Evolutionary conservation across 1,140 invertebrate genomes (phyloP).

Genomic region (Archivesica marissinica): DNA sequence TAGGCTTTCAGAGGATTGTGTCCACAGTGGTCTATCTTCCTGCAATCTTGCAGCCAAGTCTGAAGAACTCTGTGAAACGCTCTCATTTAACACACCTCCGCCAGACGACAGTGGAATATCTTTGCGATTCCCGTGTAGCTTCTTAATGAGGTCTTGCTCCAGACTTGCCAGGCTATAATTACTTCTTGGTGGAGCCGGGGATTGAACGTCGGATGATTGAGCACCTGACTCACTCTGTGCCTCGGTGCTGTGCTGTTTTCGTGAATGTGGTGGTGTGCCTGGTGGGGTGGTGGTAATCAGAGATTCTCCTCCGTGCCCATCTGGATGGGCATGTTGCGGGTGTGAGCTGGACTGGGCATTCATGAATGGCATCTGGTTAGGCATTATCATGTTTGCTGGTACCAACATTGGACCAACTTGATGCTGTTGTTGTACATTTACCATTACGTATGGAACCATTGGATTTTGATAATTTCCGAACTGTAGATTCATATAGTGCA

Average conservation of each 20-base stretch:
- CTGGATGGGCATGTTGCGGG: conserved; percentile 31
- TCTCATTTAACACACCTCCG: conserved; percentile 22
- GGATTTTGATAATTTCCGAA: conserved; percentile 11
- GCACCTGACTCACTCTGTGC: conserved; percentile 15
- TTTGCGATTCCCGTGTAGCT: conserved; percentile 63
- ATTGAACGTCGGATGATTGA: conserved; percentile 25
- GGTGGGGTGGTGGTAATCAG: conserved; percentile 58
- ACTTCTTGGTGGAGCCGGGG: conserved; percentile 40
- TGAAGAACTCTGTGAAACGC: background rate
- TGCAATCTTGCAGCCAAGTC: conserved; percentile 6
- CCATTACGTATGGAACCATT: conserved; percentile 60
- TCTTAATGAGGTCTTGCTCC: conserved; percentile 72
- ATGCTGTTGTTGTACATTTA: conserved; percentile 55
- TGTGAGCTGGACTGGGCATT: conserved; percentile 54
- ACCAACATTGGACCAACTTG: conserved; percentile 46
- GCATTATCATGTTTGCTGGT: conserved; percentile 46
- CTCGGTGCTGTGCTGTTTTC: conserved; percentile 45
- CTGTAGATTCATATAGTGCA: conserved; percentile 52
- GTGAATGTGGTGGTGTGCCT: conserved; percentile 60
- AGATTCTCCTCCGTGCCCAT: conserved; percentile 25
- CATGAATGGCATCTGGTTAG: conserved; percentile 50
- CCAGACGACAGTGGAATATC: conserved; percentile 39
- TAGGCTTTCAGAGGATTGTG: conserved; percentile 58
- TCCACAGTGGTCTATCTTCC: conserved; percentile 52
- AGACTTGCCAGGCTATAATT: conserved; percentile 63